These are phyloP conservation scores for Lethenteron camtschaticum DNA, from an alignment of 2,113 vertebrate genomes.

Conservation along the genomic window DNA sequence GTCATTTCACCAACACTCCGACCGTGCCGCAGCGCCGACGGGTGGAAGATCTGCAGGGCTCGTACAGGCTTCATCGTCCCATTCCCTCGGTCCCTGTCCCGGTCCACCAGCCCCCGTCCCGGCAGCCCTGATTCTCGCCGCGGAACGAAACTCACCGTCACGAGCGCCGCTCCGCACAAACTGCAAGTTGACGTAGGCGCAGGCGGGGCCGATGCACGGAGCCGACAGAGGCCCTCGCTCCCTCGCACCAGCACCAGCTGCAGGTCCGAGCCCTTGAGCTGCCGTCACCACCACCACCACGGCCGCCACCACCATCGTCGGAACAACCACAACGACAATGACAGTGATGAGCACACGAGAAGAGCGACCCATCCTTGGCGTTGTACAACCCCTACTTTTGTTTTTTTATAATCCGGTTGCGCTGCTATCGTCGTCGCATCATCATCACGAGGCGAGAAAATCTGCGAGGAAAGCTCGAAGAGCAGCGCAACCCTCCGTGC, in stretches of 20 bases:
- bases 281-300: slow-evolving; percentile 9
- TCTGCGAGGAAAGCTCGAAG: too few species aligned
- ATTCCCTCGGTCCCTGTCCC: too few species aligned
- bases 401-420: too few species aligned
- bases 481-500: too few species aligned
- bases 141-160: slow-evolving; percentile 34
- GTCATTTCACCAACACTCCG: background rate
- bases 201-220: slow-evolving; percentile 35
- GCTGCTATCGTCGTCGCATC: too few species aligned
- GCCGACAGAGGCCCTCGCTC: slow-evolving; percentile 15
- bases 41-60: background rate
- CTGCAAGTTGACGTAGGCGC: slow-evolving; percentile 54
- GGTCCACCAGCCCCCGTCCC: too few species aligned
- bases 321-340: background rate
- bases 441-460: too few species aligned
- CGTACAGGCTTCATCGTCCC: background rate
- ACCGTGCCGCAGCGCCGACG: background rate
- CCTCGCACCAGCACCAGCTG: slow-evolving; percentile 53
- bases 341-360: background rate
- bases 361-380: too few species aligned
- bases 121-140: background rate
- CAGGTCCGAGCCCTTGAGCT: slow-evolving; percentile 76
- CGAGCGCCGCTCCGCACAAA: slow-evolving; percentile 36
- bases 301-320: background rate
- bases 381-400: too few species aligned